These are phyloP conservation scores for Buceros bicornis DNA, from an alignment of 2,797 vertebrate genomes.

Conservation along the genomic window DNA sequence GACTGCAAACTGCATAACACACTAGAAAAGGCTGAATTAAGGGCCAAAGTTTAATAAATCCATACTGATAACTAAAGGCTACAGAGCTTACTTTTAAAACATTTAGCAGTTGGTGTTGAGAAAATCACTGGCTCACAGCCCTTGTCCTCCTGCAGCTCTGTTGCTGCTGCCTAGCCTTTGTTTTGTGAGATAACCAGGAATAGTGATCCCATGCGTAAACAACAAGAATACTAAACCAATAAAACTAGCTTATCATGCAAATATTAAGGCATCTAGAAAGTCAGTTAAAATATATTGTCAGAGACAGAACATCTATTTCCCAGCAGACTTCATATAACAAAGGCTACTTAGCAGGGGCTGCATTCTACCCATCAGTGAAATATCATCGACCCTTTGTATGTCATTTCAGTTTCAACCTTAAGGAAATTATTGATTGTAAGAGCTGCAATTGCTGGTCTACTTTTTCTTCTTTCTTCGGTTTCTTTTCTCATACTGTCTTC, in stretches of 20 bases:
- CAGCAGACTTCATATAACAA: constrained; percentile 94
- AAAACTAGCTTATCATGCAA: constrained; percentile 98
- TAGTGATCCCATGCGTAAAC: constrained; percentile 90
- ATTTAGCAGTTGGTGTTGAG: constrained; percentile 82
- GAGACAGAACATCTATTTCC: constrained; percentile 99
- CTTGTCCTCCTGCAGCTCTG: constrained; percentile 78
- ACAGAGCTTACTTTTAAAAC: constrained; percentile 83
- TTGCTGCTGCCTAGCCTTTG: constrained; percentile 89
- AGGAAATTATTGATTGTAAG: constrained; percentile 87
- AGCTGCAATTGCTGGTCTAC: constrained; percentile 94
- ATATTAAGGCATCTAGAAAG: constrained; percentile 99
- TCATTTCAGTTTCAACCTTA: constrained; percentile 81
- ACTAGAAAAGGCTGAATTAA: constrained; percentile 82
- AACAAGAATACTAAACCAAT: constrained; percentile 91
- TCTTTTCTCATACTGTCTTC: constrained; percentile 71
- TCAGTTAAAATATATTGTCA: constrained; percentile 89
- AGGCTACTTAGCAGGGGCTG: constrained; percentile 92
- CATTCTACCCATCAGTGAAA: constrained; percentile 87
- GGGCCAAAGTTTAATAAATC: constrained; percentile 84
- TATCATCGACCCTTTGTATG: constrained; percentile 83
- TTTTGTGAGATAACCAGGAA: constrained; percentile 89
- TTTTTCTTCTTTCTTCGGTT: constrained; percentile 84
- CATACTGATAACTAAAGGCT: constrained; percentile 84
- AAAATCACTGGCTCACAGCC: constrained; percentile 78
- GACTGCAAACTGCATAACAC: constrained; percentile 81